Conservation (phyloP, 2,113 vertebrate species). For the Henicopernis longicauda region DNA sequence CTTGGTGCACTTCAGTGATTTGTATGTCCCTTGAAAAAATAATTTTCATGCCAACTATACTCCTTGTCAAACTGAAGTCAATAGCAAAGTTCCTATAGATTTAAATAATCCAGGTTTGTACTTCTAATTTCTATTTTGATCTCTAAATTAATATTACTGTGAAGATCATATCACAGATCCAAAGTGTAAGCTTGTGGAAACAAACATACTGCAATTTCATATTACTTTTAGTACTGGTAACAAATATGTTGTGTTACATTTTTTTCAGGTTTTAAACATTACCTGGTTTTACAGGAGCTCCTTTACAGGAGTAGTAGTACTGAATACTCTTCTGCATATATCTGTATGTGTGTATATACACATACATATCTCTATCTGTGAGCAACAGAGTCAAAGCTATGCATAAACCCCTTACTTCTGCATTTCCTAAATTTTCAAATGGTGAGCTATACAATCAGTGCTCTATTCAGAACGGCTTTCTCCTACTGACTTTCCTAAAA, state of each 20-base stretch:
- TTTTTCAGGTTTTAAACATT: background rate
- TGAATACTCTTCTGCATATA: background rate
- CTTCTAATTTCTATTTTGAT: background rate
- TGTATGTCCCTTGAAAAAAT: background rate
- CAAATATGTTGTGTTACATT: background rate
- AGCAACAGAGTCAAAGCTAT: background rate
- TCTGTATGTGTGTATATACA: background rate
- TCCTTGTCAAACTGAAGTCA: background rate
- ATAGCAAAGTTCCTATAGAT: background rate
- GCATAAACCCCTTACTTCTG: background rate
- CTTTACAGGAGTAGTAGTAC: background rate
- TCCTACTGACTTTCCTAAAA: background rate
- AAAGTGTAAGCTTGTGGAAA: background rate
- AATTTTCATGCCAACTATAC: background rate
- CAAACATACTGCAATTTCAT: background rate
- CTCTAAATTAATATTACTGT: background rate
- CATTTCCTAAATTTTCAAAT: background rate
- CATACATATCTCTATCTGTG: background rate
- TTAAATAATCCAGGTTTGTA: background rate
- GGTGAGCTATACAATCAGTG: background rate
- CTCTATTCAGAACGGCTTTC: background rate
- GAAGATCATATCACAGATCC: background rate
- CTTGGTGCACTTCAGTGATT: background rate
- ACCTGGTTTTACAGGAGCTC: background rate
- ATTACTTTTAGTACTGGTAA: background rate